Evolutionary conservation across 2,797 vertebrate species (phyloP).

Genomic region (Ptychadena robeensis): DNA sequence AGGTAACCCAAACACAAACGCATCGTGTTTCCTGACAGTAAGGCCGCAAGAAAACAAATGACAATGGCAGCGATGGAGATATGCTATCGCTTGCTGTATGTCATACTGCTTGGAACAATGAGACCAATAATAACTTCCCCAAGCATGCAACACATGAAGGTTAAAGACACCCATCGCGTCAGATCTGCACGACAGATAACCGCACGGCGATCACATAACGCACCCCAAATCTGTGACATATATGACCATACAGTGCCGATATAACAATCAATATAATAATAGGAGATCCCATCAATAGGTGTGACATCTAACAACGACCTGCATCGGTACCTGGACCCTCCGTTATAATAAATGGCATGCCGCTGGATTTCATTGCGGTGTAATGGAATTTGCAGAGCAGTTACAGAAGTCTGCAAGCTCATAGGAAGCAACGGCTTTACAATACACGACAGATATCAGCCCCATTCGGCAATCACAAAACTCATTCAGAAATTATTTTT

Average conservation of each 20-base stretch:
- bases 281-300: no score
- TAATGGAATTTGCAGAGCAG: background rate
- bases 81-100: background rate
- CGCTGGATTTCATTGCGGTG: background rate
- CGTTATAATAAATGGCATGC: background rate
- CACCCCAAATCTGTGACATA: no score
- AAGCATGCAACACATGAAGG: background rate
- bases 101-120: background rate
- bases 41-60: background rate
- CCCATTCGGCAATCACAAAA: background rate
- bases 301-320: no score
- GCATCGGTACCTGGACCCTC: background rate
- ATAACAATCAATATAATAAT: no score
- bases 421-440: background rate
- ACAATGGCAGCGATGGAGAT: background rate
- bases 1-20: constrained; percentile 30
- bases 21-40: constrained; percentile 5
- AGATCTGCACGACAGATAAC: background rate
- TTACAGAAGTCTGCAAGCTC: background rate
- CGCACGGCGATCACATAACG: no score
- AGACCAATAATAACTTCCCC: background rate
- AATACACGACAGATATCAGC: background rate
- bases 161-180: background rate
- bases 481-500: background rate
- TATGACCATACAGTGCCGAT: no score